Evolutionary conservation across 2,797 vertebrate species (phyloP).

Genomic region (Oceanodroma leucorhoa): DNA sequence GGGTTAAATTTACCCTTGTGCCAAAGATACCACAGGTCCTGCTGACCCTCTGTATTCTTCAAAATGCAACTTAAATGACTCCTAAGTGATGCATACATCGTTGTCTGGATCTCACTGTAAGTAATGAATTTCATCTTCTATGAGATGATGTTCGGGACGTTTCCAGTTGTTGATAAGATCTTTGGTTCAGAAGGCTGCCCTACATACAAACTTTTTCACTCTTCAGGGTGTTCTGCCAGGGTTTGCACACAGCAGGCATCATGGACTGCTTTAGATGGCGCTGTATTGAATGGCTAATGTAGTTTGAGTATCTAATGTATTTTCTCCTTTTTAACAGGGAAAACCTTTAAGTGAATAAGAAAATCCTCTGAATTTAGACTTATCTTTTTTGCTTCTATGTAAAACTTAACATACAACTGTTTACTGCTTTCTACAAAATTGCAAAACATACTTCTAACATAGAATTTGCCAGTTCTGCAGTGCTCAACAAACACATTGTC

Average conservation of each 20-base stretch:
- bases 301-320: neutral
- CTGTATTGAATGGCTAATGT: neutral
- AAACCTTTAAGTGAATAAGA: neutral
- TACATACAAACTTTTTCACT: neutral
- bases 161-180: neutral
- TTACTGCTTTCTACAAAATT: neutral
- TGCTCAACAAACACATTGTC: neutral
- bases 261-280: neutral
- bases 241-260: neutral
- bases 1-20: neutral
- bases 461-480: neutral
- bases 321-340: neutral
- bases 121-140: accelerated
- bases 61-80: neutral
- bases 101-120: neutral
- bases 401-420: neutral
- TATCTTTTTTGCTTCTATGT: neutral
- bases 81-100: accelerated
- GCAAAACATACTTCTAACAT: accelerated
- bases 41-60: neutral
- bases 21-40: neutral
- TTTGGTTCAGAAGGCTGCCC: neutral
- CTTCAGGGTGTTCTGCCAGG: neutral
- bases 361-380: neutral
- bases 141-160: neutral